Evolutionary conservation across 1,140 invertebrate species (phyloP).

Genomic region (Ylistrum balloti): DNA sequence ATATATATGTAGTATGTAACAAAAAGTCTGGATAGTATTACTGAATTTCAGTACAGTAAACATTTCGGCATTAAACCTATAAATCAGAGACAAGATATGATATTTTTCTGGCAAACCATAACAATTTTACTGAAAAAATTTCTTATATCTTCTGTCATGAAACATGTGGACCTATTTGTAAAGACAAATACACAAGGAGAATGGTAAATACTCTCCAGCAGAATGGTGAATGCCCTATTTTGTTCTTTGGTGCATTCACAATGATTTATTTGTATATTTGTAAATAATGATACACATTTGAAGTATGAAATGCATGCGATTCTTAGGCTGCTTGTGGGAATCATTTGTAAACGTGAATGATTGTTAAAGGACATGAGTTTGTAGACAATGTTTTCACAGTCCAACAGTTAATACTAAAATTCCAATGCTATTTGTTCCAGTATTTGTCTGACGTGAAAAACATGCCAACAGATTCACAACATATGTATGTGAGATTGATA

Average conservation of each 20-base stretch:
- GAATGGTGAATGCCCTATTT: neutral
- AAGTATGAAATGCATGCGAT: neutral
- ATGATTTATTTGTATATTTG: neutral
- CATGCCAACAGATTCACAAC: neutral
- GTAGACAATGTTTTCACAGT: neutral
- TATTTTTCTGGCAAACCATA: neutral
- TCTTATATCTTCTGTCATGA: slow-evolving; percentile 8
- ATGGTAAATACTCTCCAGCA: neutral
- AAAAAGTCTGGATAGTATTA: neutral
- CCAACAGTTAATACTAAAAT: neutral
- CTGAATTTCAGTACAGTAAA: neutral
- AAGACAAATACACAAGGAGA: neutral
- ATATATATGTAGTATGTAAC: too few species aligned
- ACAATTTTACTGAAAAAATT: neutral
- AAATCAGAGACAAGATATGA: neutral
- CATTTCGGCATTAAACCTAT: neutral
- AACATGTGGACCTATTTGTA: neutral
- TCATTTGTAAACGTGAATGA: neutral
- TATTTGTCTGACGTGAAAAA: neutral
- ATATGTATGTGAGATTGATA: neutral
- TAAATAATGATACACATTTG: slow-evolving; percentile 6
- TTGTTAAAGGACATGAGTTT: neutral
- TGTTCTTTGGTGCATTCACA: neutral
- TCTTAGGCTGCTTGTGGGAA: neutral
- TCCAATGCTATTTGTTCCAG: neutral